Conservation (phyloP, 2,113 vertebrate genomes). For the Neomonachus schauinslandi region DNA sequence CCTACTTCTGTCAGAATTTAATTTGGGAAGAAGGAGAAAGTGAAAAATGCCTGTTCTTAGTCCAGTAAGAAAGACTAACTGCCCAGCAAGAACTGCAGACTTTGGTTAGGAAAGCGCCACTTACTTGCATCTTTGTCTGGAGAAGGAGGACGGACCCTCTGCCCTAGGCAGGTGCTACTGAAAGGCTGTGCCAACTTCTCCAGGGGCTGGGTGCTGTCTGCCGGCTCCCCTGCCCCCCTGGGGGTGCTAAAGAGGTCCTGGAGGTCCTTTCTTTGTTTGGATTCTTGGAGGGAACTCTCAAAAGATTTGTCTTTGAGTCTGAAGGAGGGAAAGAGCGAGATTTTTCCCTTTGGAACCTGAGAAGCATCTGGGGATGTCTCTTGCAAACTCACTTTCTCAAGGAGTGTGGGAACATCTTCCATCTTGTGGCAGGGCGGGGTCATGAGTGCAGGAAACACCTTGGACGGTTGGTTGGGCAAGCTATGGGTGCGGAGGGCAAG, state of each 20-base stretch:
- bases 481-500: conserved; percentile 50
- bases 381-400: conserved; percentile 86
- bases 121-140: conserved; percentile 72
- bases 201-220: neutral
- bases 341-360: conserved; percentile 46
- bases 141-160: neutral
- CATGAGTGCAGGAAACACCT: neutral
- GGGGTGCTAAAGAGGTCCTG: conserved; percentile 66
- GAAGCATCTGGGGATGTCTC: conserved; percentile 72
- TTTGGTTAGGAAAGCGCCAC: neutral
- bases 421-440: conserved; percentile 61
- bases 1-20: conserved; percentile 5
- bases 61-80: neutral
- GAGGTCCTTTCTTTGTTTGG: conserved; percentile 68
- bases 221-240: conserved; percentile 56
- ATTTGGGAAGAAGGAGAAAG: neutral
- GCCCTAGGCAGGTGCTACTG: conserved; percentile 2
- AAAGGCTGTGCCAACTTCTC: neutral
- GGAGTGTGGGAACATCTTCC: conserved; percentile 86
- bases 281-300: conserved; percentile 57
- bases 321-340: conserved; percentile 74
- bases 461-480: conserved; percentile 58
- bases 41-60: neutral
- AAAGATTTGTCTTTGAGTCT: conserved; percentile 68
- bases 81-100: neutral